Evolutionary conservation across 1,140 invertebrate genomes (phyloP).

Genomic region (Patella vulgata): DNA sequence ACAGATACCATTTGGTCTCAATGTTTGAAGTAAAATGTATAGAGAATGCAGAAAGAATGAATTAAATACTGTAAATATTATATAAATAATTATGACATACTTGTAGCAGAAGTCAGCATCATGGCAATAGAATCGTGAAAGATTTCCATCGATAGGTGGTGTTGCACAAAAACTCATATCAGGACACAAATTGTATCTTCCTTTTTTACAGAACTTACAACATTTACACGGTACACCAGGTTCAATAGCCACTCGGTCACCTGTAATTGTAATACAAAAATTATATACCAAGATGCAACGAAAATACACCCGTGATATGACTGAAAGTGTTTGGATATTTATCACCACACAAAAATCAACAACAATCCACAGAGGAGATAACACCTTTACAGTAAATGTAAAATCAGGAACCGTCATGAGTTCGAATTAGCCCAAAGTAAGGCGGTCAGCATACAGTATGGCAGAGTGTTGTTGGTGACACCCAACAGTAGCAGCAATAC

Average conservation of each 20-base stretch:
- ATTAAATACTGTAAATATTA: not conserved
- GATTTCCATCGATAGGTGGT: constrained; percentile 85
- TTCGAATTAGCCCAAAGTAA: not conserved
- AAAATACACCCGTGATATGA: not conserved
- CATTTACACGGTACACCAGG: constrained; percentile 88
- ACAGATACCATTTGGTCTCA: not conserved
- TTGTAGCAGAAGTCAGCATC: constrained; percentile 94
- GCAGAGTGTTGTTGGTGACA: no score
- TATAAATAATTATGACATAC: constrained; percentile 67
- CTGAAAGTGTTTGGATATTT: not conserved
- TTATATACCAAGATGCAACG: constrained; percentile 3
- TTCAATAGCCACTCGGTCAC: constrained; percentile 93
- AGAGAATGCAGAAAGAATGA: not conserved
- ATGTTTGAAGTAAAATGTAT: constrained; percentile 1
- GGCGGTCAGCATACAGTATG: not conserved
- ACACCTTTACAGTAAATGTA: not conserved
- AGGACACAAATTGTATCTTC: constrained; percentile 89
- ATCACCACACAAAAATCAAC: not conserved
- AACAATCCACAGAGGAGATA: not conserved
- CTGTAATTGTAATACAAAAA: constrained; percentile 61
- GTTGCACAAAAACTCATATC: constrained; percentile 92
- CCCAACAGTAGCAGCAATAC: no score
- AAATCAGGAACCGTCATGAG: not conserved
- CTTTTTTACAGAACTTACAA: constrained; percentile 87
- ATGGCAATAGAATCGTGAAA: constrained; percentile 85